Percentiles rank a stretch among this genome's conserved stretches.
These are phyloP conservation scores for Halcyon badia DNA, from an alignment of 2,797 vertebrate species.

Conservation along the genomic window DNA sequence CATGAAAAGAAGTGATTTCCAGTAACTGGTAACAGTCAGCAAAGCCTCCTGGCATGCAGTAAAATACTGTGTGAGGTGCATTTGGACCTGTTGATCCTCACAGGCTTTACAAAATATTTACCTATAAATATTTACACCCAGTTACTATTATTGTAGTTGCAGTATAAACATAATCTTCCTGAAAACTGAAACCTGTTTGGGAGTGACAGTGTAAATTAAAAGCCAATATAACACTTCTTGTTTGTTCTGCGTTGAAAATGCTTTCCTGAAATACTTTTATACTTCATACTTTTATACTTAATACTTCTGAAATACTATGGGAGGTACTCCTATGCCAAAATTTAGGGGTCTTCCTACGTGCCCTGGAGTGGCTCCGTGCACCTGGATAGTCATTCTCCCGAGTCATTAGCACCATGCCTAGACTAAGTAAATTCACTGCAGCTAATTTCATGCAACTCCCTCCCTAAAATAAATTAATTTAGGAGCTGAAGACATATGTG, in stretches of 20 bases:
- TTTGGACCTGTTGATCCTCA: background rate
- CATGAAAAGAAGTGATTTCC: background rate
- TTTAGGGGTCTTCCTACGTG: background rate
- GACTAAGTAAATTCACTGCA: background rate
- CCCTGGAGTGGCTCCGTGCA: background rate
- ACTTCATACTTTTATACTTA: no score
- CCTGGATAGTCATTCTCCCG: background rate
- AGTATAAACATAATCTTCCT: background rate
- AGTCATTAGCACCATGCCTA: background rate
- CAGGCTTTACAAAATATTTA: background rate
- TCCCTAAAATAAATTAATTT: background rate
- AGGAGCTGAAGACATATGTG: background rate
- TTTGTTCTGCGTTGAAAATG: background rate
- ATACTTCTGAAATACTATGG: background rate
- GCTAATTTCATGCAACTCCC: background rate
- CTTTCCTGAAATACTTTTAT: no score
- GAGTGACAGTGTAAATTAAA: background rate
- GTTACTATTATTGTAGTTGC: background rate
- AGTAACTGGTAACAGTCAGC: background rate
- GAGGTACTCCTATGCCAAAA: background rate
- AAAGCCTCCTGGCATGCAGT: background rate
- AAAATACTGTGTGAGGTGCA: background rate
- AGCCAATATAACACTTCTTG: background rate
- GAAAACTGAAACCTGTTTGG: background rate
- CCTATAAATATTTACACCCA: background rate